These are phyloP conservation scores for Gulo gulo DNA, from an alignment of 2,113 vertebrate genomes.

Conservation along the genomic window DNA sequence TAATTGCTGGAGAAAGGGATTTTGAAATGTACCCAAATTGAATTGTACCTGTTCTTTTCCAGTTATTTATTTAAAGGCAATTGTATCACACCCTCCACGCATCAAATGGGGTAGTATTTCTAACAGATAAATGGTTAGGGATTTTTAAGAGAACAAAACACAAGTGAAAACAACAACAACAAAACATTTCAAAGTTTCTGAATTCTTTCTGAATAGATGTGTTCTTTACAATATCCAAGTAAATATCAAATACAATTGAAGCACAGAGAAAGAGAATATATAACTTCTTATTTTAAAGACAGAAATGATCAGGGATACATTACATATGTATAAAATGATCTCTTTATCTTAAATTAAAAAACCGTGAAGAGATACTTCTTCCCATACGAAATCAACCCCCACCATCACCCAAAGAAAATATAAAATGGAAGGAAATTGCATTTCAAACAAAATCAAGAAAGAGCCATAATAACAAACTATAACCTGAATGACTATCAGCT, in stretches of 20 bases:
- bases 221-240: neutral
- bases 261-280: neutral
- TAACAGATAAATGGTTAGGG: neutral
- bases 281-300: neutral
- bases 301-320: neutral
- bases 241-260: neutral
- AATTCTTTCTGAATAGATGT: conserved; percentile 3
- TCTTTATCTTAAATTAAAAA: neutral
- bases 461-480: neutral
- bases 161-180: neutral
- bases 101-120: neutral
- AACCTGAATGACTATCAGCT: neutral
- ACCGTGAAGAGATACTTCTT: neutral
- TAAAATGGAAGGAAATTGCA: neutral
- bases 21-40: neutral
- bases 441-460: conserved; percentile 3
- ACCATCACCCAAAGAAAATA: neutral
- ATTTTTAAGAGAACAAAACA: neutral
- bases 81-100: neutral
- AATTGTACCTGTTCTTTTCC: neutral
- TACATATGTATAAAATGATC: neutral
- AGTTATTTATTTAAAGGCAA: conserved; percentile 1
- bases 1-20: neutral
- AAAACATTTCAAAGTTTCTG: neutral
- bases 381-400: neutral